Conservation (phyloP, 1,140 invertebrate species). For the Hylyphantes graminicola region DNA sequence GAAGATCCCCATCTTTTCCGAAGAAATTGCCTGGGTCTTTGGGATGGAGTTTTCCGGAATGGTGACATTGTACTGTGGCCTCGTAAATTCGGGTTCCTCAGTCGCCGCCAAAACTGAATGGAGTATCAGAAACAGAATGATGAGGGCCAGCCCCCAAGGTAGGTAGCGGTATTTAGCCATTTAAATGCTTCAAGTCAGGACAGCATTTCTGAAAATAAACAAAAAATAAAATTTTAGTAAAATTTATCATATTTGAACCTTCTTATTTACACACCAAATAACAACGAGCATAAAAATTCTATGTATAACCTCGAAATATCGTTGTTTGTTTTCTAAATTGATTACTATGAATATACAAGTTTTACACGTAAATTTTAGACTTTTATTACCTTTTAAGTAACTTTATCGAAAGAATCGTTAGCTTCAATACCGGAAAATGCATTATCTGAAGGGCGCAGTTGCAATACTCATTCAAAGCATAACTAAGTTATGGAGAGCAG, state of each 20-base stretch:
- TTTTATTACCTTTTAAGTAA: no score
- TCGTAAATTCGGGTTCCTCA: conserved; percentile 74
- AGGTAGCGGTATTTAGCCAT: conserved; percentile 40
- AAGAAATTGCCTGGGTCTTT: conserved; percentile 80
- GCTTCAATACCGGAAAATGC: no score
- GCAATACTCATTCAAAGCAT: no score
- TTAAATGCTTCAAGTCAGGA: conserved; percentile 39
- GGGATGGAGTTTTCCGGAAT: conserved; percentile 91
- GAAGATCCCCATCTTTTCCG: conserved; percentile 78
- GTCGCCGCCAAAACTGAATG: neutral
- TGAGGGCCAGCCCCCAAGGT: conserved; percentile 10
- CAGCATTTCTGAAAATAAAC: neutral
- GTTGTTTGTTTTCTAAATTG: no score
- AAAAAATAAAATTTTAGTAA: neutral
- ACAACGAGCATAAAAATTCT: neutral
- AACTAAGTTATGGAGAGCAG: no score
- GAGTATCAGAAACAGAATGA: conserved; percentile 16
- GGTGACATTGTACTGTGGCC: conserved; percentile 84
- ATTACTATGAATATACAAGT: no score
- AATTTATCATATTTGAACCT: neutral
- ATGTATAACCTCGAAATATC: no score
- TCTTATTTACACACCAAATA: neutral
- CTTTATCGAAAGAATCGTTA: no score
- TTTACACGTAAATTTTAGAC: no score
- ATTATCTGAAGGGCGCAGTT: no score